Conservation (phyloP, 2,797 vertebrate species). For the Hyperoplus lanceolatus region DNA sequence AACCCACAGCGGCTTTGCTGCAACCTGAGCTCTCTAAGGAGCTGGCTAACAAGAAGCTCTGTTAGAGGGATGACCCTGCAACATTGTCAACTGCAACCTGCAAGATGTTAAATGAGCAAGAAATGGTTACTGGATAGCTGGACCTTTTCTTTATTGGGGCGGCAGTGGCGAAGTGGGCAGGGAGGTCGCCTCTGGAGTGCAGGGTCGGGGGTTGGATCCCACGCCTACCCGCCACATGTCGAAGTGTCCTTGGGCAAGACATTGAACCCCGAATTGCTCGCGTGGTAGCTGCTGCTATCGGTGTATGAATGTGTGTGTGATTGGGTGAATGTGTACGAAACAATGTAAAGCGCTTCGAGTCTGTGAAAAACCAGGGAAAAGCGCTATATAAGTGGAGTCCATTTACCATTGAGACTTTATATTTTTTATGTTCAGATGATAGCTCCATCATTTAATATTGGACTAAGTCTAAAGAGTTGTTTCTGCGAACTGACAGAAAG, state of each 20-base stretch:
- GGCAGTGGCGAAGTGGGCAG: too few species aligned
- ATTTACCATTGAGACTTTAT: neutral
- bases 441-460: neutral
- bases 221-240: too few species aligned
- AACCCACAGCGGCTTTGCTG: constrained; percentile 59
- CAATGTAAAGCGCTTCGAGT: too few species aligned
- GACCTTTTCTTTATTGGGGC: neutral
- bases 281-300: too few species aligned
- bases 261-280: too few species aligned
- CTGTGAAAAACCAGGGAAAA: too few species aligned
- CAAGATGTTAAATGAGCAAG: constrained; percentile 22
- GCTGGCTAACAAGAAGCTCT: constrained; percentile 18
- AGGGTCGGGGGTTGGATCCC: too few species aligned
- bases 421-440: neutral
- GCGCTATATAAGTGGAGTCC: too few species aligned
- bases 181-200: too few species aligned
- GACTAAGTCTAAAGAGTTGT: neutral
- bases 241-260: too few species aligned
- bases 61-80: constrained; percentile 25
- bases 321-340: too few species aligned
- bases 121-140: neutral
- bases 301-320: too few species aligned
- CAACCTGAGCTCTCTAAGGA: constrained; percentile 60
- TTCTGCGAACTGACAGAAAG: neutral
- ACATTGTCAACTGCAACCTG: constrained; percentile 35